These are phyloP conservation scores for Phaethon lepturus DNA, from an alignment of 2,113 vertebrate genomes.

Conservation along the genomic window DNA sequence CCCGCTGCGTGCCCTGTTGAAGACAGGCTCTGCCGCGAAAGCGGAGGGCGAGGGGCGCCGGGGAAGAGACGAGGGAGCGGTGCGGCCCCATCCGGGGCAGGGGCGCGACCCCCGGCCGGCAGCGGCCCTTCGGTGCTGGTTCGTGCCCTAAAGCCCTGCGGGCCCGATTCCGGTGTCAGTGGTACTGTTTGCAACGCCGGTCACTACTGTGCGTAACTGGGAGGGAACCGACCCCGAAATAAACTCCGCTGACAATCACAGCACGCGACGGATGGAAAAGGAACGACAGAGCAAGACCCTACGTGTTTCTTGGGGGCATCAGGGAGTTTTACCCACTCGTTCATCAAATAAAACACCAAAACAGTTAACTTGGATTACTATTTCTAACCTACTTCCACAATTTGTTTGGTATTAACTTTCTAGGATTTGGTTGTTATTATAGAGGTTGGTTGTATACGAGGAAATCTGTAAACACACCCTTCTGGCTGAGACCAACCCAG, in stretches of 20 bases:
- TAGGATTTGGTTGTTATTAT: background rate
- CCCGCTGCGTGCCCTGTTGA: background rate
- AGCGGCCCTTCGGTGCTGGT: rapidly evolving
- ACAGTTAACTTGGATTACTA: background rate
- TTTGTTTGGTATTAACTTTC: background rate
- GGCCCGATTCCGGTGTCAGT: rapidly evolving
- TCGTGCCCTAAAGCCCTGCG: background rate
- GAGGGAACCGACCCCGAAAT: background rate
- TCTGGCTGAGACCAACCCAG: background rate
- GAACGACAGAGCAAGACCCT: background rate
- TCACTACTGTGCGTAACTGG: background rate
- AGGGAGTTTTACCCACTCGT: background rate
- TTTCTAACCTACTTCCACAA: background rate
- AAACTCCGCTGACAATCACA: background rate
- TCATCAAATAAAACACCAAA: background rate
- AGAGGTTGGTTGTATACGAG: background rate
- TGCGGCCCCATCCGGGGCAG: background rate
- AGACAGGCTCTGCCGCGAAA: background rate
- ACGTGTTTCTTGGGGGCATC: background rate
- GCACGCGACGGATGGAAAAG: background rate
- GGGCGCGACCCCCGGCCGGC: background rate
- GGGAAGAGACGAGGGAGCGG: background rate
- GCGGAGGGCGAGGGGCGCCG: background rate
- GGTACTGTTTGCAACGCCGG: background rate
- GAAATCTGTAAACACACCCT: background rate